Evolutionary conservation across 2,797 vertebrate genomes (phyloP).

Genomic region (Pangasius djambal): DNA sequence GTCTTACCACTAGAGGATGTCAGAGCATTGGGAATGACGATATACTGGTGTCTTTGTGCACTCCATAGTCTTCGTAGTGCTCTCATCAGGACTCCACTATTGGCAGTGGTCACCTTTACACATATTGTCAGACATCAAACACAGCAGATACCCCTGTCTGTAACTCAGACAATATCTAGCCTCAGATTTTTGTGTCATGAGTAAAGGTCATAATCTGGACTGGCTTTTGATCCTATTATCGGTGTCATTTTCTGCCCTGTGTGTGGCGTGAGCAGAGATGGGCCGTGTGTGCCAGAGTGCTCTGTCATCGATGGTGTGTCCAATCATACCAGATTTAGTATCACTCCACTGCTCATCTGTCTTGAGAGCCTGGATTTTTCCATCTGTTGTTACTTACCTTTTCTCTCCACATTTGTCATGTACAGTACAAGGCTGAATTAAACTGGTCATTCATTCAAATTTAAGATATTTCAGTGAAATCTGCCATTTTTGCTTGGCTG

Average conservation of each 20-base stretch:
- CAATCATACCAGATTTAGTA: constrained; percentile 7
- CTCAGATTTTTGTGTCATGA: constrained; percentile 34
- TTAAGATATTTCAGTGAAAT: neutral
- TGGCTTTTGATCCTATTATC: constrained; percentile 45
- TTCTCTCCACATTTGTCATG: neutral
- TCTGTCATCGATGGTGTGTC: constrained; percentile 8
- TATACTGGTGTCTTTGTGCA: neutral
- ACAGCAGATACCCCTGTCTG: neutral
- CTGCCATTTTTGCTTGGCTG: neutral
- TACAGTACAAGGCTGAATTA: neutral
- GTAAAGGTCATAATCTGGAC: constrained; percentile 47
- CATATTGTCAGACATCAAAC: constrained; percentile 38
- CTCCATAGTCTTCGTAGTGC: neutral
- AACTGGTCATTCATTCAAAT: neutral
- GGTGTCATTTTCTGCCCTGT: constrained; percentile 42
- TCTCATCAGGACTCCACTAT: neutral
- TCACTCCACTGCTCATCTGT: constrained; percentile 4
- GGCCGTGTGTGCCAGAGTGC: neutral
- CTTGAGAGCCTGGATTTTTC: neutral
- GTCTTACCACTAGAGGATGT: constrained; percentile 56
- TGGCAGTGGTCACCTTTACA: constrained; percentile 2
- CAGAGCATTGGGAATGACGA: constrained; percentile 47
- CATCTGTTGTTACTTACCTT: neutral
- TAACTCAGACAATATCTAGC: constrained; percentile 18
- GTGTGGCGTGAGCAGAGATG: constrained; percentile 35